Conservation (phyloP, 2,888 invertebrate species). For the Drosophila putrida region DNA sequence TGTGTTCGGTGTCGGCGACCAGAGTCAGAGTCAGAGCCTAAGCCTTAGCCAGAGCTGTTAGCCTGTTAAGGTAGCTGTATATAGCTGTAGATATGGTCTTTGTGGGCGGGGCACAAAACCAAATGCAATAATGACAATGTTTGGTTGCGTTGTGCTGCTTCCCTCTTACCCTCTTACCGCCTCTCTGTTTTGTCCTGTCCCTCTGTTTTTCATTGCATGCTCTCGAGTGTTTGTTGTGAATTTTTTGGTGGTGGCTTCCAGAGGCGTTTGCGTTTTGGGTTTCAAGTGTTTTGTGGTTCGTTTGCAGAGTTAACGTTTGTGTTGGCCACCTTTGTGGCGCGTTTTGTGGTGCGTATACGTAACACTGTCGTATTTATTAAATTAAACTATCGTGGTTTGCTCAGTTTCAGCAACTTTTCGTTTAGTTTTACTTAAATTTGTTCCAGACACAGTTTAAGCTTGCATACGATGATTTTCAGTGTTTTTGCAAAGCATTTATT, state of each 20-base stretch:
- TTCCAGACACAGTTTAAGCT: slow-evolving; percentile 20
- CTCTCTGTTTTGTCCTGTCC: neutral
- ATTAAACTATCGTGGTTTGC: slow-evolving; percentile 41
- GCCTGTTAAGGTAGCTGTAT: slow-evolving; percentile 31
- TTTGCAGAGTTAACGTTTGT: slow-evolving; percentile 52
- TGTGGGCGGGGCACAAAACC: slow-evolving; percentile 43
- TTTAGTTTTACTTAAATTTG: slow-evolving; percentile 11
- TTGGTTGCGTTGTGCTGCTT: slow-evolving; percentile 31
- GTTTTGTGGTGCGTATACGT: slow-evolving; percentile 61
- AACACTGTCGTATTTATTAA: slow-evolving; percentile 62
- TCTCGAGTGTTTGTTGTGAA: slow-evolving; percentile 65
- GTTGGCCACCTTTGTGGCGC: slow-evolving; percentile 54
- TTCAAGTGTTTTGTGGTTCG: slow-evolving; percentile 54
- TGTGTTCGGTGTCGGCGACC: slow-evolving; percentile 27
- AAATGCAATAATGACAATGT: slow-evolving; percentile 35
- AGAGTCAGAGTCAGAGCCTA: slow-evolving; percentile 18
- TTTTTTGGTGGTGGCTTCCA: slow-evolving; percentile 59
- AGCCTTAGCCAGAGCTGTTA: slow-evolving; percentile 14
- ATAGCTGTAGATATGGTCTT: slow-evolving; percentile 7
- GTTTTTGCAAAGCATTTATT: slow-evolving; percentile 54
- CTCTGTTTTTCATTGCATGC: slow-evolving; percentile 26
- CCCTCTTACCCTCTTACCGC: neutral
- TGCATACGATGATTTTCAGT: neutral
- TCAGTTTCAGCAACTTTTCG: slow-evolving; percentile 39
- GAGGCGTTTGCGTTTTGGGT: slow-evolving; percentile 46